Evolutionary conservation across 2,113 vertebrate genomes (phyloP), one percentile per base, ranked within the genome.

Genomic region (Chloebia gouldiae): DNA sequence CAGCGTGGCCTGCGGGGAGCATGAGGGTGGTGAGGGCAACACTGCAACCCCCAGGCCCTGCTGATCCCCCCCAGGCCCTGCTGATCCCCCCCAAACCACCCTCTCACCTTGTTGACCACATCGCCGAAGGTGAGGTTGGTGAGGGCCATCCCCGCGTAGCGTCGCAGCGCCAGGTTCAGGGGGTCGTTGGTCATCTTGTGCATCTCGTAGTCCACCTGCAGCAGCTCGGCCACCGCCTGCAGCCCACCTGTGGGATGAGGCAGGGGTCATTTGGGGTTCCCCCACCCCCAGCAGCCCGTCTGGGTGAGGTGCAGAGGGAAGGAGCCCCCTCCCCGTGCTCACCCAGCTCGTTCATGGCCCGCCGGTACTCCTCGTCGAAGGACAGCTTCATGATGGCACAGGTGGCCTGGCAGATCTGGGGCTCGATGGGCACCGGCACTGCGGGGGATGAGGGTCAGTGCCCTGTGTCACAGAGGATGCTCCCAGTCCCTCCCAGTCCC

Each of bases 351-450:
- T 99, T 99, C 99, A 99, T 99, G 94, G 99, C 99, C 0, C 98
- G 98, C 10, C 99, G 97, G 94, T 99, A 99, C 80, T 99, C 99
- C 89, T 99, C 99, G 0, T 99, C 99, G 4, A 99, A 99, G 37
- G 99, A 99, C 10, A 99, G 98, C 96, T 99, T 99, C 99, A 99
- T 99, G 94, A 99, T 97, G 12, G 99, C 99, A 1, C 99, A 99
- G 75, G 98, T 98, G 81, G 99, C 99, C 97, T 99, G 99, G 97
- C 99, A 99, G 97, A 99, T 99, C 98, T 99, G 99, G 3, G 99
- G 99, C 95, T 99, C 99, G 4, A 99, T 98, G 4, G 99, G 99
- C 79, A 99, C 98, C 0, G 99, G 99, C 8, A 95, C 99, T 99
- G 97, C 1, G 30, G 90, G 45, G 44, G 37, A 4, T 1, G 13